Conservation (phyloP, 2,113 vertebrate genomes). For the Beaufortia kweichowensis region DNA sequence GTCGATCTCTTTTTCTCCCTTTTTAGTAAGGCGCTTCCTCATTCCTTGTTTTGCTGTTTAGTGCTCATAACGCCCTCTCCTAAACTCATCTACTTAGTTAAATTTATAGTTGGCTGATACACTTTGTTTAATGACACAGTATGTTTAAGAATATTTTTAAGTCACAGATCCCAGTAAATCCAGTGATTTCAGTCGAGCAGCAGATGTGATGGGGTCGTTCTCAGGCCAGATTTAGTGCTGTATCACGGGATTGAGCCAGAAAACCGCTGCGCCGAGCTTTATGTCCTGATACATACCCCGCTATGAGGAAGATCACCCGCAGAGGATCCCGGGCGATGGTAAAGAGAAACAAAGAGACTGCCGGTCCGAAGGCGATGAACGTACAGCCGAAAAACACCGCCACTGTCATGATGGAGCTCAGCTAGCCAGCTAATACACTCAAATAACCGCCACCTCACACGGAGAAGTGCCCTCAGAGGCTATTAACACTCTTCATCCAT, state of each 20-base stretch:
- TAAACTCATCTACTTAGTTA: background rate
- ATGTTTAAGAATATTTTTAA: background rate
- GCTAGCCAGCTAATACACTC: constrained; percentile 20
- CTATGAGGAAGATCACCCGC: constrained; percentile 78
- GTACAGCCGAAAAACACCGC: constrained; percentile 80
- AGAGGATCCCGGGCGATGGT: constrained; percentile 79
- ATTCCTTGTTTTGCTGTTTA: background rate
- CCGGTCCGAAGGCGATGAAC: constrained; percentile 80
- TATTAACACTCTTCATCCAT: background rate
- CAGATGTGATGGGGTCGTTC: background rate
- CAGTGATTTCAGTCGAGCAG: background rate
- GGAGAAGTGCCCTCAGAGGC: background rate
- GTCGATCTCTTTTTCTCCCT: background rate
- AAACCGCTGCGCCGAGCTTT: background rate
- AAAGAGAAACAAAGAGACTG: constrained; percentile 75
- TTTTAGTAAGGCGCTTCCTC: background rate
- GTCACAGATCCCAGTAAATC: background rate
- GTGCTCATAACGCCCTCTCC: background rate
- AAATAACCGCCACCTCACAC: background rate
- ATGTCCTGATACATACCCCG: constrained; percentile 67
- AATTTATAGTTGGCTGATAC: too few relatives aligned
- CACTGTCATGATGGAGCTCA: constrained; percentile 68
- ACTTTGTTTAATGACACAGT: too few relatives aligned
- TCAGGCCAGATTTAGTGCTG: background rate
- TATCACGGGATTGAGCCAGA: background rate